Conservation (phyloP, 1,140 invertebrate species). For the Neuroterus valhalla region DNA sequence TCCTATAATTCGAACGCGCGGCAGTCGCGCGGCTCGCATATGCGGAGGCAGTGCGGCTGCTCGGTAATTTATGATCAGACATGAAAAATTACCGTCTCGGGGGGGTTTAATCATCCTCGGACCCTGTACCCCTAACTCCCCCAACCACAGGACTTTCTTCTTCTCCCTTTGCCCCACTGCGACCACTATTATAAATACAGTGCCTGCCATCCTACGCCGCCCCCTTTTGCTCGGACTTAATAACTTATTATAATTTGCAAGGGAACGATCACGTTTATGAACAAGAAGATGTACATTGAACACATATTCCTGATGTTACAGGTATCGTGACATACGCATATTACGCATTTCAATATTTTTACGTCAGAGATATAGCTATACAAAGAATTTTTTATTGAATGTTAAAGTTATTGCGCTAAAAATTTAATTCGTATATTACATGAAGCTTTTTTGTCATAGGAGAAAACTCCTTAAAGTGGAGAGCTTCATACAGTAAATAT, state of each 20-base stretch:
- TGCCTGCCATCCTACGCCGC: slow-evolving; percentile 38
- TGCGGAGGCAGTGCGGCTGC: slow-evolving; percentile 61
- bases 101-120: slow-evolving; percentile 70
- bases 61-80: slow-evolving; percentile 73
- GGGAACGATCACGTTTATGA: neutral
- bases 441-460: no score
- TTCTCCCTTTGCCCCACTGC: slow-evolving; percentile 35
- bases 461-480: no score
- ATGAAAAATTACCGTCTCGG: slow-evolving; percentile 74
- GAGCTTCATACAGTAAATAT: no score
- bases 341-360: no score
- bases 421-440: no score
- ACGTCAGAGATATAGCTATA: no score
- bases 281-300: no score
- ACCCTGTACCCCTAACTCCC: slow-evolving; percentile 40
- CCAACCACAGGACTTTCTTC: neutral
- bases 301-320: no score
- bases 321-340: no score
- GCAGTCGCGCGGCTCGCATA: slow-evolving; percentile 52
- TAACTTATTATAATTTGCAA: slow-evolving; percentile 65
- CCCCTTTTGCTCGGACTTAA: slow-evolving; percentile 56
- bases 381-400: no score
- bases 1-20: slow-evolving; percentile 62
- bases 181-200: slow-evolving; percentile 26
- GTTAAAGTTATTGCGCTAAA: no score